A percentile compares a stretch with the other conserved stretches of the same genome.
Evolutionary conservation across 2,113 vertebrate genomes (phyloP).

Genomic region (Coptodon bakossiorum): DNA sequence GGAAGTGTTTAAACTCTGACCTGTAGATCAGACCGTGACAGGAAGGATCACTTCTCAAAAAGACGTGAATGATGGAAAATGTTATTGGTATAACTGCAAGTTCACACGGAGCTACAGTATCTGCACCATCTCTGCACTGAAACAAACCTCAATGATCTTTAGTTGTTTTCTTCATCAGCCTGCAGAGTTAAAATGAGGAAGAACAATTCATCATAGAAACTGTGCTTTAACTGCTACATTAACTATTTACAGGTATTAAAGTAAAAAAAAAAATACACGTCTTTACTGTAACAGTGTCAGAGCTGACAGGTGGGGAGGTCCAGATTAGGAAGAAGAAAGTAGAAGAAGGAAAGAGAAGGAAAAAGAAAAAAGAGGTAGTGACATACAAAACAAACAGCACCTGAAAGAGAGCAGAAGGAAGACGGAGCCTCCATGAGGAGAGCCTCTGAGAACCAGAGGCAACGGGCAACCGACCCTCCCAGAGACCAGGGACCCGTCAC

Average conservation of each 20-base stretch:
- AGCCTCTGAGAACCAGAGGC: too few species aligned
- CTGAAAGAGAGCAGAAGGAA: background rate
- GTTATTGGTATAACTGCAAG: too few species aligned
- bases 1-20: background rate
- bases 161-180: accelerated
- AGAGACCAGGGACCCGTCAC: too few species aligned
- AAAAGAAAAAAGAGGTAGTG: accelerated
- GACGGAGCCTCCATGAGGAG: accelerated
- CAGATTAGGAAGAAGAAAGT: too few species aligned
- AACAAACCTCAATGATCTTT: background rate
- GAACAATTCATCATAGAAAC: too few species aligned
- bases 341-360: too few species aligned
- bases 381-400: accelerated
- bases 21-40: background rate
- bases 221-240: too few species aligned
- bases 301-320: too few species aligned
- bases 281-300: too few species aligned
- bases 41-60: background rate
- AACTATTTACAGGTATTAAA: accelerated
- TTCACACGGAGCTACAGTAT: accelerated
- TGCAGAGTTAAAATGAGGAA: background rate
- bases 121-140: background rate
- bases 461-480: too few species aligned
- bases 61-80: background rate
- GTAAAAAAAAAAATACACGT: accelerated